A percentile compares a stretch with the other conserved stretches of the same genome.
These are phyloP conservation scores for Leucoptera coffeella DNA, from an alignment of 2,888 invertebrate genomes.

Conservation along the genomic window DNA sequence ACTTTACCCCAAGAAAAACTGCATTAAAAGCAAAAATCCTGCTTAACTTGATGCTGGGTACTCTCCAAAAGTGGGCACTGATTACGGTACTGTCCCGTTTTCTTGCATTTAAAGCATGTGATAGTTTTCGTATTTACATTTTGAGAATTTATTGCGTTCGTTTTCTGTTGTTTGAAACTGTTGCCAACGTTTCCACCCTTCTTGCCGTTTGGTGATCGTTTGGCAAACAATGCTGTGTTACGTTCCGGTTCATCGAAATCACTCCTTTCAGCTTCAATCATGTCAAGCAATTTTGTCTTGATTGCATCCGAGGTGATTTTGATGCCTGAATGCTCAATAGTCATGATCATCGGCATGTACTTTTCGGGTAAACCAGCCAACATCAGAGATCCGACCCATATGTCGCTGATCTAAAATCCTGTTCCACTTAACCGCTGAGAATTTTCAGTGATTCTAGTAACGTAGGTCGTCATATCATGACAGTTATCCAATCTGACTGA, in stretches of 20 bases:
- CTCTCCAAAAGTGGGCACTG: conserved; percentile 2
- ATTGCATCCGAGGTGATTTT: conserved; percentile 10
- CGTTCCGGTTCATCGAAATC: neutral
- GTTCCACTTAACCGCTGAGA: conserved; percentile 6
- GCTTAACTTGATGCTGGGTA: no score
- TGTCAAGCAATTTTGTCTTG: conserved; percentile 11
- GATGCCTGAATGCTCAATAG: conserved; percentile 8
- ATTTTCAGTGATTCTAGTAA: conserved; percentile 7
- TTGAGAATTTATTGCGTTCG: neutral
- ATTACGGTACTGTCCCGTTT: conserved; percentile 4
- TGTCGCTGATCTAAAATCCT: conserved; percentile 7
- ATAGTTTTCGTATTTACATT: neutral
- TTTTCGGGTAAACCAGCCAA: conserved; percentile 1
- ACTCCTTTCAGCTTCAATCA: conserved; percentile 3
- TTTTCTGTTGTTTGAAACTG: conserved; percentile 2
- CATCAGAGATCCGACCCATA: conserved; percentile 7
- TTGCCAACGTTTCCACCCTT: neutral
- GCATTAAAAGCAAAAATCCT: conserved; percentile 6
- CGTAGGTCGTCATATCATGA: conserved; percentile 6
- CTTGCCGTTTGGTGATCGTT: no score
- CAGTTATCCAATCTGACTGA: conserved; percentile 6
- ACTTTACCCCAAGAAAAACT: conserved; percentile 5
- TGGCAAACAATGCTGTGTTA: neutral
- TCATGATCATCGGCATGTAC: conserved; percentile 8
- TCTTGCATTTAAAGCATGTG: conserved; percentile 1